phyloP scores from a whole-genome alignment of 1,140 invertebrate genomes.

The Acarapis woodi region DNA sequence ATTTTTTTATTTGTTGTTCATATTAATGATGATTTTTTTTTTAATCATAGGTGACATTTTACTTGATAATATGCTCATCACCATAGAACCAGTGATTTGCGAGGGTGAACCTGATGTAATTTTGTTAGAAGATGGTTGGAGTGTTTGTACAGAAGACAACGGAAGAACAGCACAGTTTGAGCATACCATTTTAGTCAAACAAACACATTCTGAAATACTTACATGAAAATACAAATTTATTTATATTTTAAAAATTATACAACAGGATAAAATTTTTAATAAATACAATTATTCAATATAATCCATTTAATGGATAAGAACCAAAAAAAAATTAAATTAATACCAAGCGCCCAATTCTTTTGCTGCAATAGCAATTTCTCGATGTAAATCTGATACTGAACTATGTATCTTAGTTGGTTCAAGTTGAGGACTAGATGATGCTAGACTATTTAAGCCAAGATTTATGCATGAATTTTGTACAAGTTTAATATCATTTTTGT shows the following conservation, averaged over 20 bases:
- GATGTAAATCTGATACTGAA: too few species aligned
- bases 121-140: slow-evolving; percentile 61
- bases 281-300: too few species aligned
- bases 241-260: too few species aligned
- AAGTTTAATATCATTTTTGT: neutral
- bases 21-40: too few species aligned
- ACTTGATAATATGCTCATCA: slow-evolving; percentile 67
- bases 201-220: slow-evolving; percentile 65
- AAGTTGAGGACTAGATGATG: too few species aligned
- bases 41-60: slow-evolving; percentile 37
- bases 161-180: slow-evolving; percentile 60
- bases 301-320: too few species aligned
- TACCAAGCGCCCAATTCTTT: slow-evolving; percentile 11
- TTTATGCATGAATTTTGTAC: slow-evolving; percentile 3
- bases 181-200: slow-evolving; percentile 54
- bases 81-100: slow-evolving; percentile 61
- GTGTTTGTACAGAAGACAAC: slow-evolving; percentile 41
- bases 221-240: too few species aligned
- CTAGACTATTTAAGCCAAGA: too few species aligned
- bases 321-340: neutral
- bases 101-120: slow-evolving; percentile 34
- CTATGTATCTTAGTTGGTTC: too few species aligned
- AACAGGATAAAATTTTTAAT: too few species aligned
- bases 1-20: slow-evolving; percentile 20
- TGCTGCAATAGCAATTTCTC: slow-evolving; percentile 12